phyloP scores from a whole-genome alignment of 2,113 vertebrate genomes.

The Rhodinocichla rosea region DNA sequence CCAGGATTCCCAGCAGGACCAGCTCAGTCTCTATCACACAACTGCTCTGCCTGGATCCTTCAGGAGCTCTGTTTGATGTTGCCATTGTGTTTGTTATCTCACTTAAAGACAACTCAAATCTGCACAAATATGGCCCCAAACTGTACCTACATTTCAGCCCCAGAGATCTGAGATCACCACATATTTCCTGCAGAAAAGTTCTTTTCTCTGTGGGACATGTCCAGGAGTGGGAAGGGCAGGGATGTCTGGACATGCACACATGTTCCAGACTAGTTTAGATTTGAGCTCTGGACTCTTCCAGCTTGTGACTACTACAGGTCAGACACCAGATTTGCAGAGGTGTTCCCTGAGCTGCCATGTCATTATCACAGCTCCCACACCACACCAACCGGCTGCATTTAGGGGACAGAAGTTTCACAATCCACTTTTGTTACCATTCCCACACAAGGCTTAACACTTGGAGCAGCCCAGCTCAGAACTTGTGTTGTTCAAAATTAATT shows the following conservation, averaged over 20 bases:
- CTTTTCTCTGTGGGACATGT: neutral
- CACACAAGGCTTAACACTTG: neutral
- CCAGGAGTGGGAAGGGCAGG: neutral
- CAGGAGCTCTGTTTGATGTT: neutral
- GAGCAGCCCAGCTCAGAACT: neutral
- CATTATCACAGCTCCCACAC: neutral
- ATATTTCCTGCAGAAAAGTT: neutral
- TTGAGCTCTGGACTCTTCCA: neutral
- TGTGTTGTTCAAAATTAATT: neutral
- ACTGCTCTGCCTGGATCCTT: neutral
- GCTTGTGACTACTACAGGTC: neutral
- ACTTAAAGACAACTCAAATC: neutral
- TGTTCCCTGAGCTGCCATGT: neutral
- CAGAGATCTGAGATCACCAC: neutral
- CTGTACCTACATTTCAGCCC: neutral
- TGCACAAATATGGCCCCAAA: neutral
- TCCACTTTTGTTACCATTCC: neutral
- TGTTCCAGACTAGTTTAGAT: neutral
- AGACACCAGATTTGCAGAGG: neutral
- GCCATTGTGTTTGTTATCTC: neutral
- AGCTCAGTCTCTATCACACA: neutral
- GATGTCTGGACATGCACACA: neutral
- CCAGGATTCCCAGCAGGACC: neutral
- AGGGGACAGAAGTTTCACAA: neutral
- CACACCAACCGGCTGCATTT: neutral